Evolutionary conservation across 2,113 vertebrate genomes (phyloP), one percentile per base, ranked within the genome.

Genomic region (Rhinolophus ferrumequinum): DNA sequence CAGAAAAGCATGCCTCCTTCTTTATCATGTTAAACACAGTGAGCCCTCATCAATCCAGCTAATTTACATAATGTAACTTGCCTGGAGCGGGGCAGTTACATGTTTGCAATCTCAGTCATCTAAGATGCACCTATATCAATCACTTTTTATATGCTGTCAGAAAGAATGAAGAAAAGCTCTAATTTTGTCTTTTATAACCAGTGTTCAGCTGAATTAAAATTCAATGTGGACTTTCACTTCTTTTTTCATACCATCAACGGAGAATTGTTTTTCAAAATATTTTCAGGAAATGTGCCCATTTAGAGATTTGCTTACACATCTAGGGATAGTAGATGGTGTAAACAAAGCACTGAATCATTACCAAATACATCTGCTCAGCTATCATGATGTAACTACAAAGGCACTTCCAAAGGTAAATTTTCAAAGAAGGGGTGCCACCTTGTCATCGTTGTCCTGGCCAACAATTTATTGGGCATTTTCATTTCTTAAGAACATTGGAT

Each of bases 111-210:
- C 70, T 94, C 66, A 84, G 64, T 41, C 72, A 93, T 90, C 84
- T 14, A 18, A 52, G 81, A 86, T 58, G 67, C 52, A 33, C 6
- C 0, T 60, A 4, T 19, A 88, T 93, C 76, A 85, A 73, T 82
- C 47, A 66, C 19, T 7, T 90, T 84, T 88, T 18, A 66, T 24
- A 56, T 0, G 3, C 62, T 94, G 76, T 81, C 77, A 90, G 54
- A n/a, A 79, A 93, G 60, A 73, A 91, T 77, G 73, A 93, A 24
- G 19, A n/a, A 88, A 82, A 64, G 5, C 14, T 89, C 91, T 77
- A n/a, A 69, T 76, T 94, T 96, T 70, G 12, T 89, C 82, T 64
- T 81, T 88, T 91, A 94, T 82, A 58, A 73, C 72, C 72, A 90
- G 12, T 8, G 33, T 89, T 86, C 38, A 73, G 38, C 75, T 97